Conservation (phyloP, 1,140 invertebrate genomes). For the Ceratoteleas bidentatus region DNA sequence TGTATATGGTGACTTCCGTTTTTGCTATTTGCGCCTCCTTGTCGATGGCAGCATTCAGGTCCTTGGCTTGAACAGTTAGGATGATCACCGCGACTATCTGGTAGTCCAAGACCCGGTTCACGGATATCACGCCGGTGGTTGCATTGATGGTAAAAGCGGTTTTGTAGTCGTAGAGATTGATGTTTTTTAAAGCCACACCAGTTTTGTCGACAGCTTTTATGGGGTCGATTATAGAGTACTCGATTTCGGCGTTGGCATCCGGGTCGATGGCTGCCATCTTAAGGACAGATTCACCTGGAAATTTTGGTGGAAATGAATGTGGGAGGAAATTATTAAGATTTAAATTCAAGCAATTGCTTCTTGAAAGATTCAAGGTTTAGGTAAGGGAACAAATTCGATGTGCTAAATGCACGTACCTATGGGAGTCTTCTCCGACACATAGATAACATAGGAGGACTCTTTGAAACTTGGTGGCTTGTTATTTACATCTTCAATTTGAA, state of each 20-base stretch:
- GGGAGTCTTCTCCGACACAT: conserved; percentile 87
- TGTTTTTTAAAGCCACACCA: conserved; percentile 85
- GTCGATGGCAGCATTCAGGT: conserved; percentile 86
- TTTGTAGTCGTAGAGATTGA: conserved; percentile 85
- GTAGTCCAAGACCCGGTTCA: conserved; percentile 88
- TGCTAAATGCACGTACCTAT: conserved; percentile 78
- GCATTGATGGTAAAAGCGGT: conserved; percentile 87
- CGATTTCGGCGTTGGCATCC: conserved; percentile 85
- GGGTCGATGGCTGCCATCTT: conserved; percentile 86
- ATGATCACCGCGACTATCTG: conserved; percentile 91
- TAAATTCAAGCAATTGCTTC: background rate
- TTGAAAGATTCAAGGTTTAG: background rate
- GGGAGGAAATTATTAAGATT: background rate
- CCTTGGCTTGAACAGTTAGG: conserved; percentile 87
- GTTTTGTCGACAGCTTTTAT: conserved; percentile 88
- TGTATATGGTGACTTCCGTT: conserved; percentile 89
- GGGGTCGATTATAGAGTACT: conserved; percentile 86
- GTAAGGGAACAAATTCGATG: no score
- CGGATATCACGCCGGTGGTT: conserved; percentile 85
- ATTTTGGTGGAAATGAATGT: conserved; percentile 1
- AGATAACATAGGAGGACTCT: conserved; percentile 84
- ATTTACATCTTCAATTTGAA: conserved; percentile 90
- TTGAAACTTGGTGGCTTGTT: conserved; percentile 91
- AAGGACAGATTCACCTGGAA: conserved; percentile 83
- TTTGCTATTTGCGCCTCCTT: conserved; percentile 85